Evolutionary conservation across 2,113 vertebrate genomes (phyloP).

Genomic region (Oncorhynchus gorbuscha): DNA sequence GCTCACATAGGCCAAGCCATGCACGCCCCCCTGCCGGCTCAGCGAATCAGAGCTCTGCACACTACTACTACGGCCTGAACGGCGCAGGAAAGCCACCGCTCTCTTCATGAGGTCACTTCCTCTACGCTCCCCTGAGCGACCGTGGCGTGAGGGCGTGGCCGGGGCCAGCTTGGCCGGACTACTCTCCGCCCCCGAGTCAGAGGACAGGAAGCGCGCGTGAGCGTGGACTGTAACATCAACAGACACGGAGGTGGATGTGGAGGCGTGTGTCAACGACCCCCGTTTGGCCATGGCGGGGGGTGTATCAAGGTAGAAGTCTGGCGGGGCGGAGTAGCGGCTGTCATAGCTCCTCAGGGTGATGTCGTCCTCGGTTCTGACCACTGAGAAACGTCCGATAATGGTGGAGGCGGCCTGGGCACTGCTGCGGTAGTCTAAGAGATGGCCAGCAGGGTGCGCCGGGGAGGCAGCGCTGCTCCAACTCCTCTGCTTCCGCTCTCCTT

Average conservation of each 20-base stretch:
- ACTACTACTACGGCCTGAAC: slow-evolving; percentile 79
- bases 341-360: slow-evolving; percentile 79
- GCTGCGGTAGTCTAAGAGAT: slow-evolving; percentile 40
- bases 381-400: slow-evolving; percentile 91
- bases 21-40: slow-evolving; percentile 75
- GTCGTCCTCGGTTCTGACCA: slow-evolving; percentile 86
- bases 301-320: slow-evolving; percentile 89
- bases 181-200: slow-evolving; percentile 82
- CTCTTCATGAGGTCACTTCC: slow-evolving; percentile 88
- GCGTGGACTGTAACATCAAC: slow-evolving; percentile 60
- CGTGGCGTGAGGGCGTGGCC: slow-evolving; percentile 66
- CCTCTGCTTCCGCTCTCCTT: slow-evolving; percentile 67
- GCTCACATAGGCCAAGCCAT: slow-evolving; percentile 89
- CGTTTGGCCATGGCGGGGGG: slow-evolving; percentile 78
- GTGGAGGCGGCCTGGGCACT: slow-evolving; percentile 70
- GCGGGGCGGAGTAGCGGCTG: slow-evolving; percentile 90
- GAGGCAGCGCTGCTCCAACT: slow-evolving; percentile 66
- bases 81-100: slow-evolving; percentile 87
- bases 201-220: slow-evolving; percentile 77
- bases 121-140: slow-evolving; percentile 70
- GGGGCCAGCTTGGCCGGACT: slow-evolving; percentile 65
- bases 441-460: slow-evolving; percentile 61
- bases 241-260: slow-evolving; percentile 79
- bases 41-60: slow-evolving; percentile 81
- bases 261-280: slow-evolving; percentile 74